Conservation (phyloP, 2,797 vertebrate genomes). For the Galagoides demidoff region DNA sequence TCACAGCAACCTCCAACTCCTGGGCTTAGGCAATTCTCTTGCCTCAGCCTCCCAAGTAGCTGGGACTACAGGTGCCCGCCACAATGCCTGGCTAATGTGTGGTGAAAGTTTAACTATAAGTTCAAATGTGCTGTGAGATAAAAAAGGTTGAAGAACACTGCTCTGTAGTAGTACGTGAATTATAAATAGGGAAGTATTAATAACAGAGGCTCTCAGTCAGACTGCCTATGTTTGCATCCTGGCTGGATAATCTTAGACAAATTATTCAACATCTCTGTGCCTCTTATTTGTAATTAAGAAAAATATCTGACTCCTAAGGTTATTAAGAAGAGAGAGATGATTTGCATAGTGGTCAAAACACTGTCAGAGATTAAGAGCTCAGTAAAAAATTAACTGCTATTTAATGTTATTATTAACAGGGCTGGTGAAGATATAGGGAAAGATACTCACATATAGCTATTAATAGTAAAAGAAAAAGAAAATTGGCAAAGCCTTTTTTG, state of each 20-base stretch:
- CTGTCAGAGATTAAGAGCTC: background rate
- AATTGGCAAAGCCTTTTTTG: conserved; percentile 5
- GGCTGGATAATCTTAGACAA: conserved; percentile 42
- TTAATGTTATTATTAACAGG: conserved; percentile 4
- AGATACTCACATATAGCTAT: background rate
- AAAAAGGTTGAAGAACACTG: too few relatives aligned
- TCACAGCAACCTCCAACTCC: too few relatives aligned
- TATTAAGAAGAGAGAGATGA: conserved; percentile 33
- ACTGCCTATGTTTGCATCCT: background rate
- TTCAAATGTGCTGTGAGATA: too few relatives aligned
- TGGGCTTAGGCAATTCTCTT: too few relatives aligned
- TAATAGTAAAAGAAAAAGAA: background rate
- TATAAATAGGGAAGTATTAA: conserved; percentile 26
- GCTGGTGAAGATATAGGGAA: background rate
- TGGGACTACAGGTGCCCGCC: too few relatives aligned
- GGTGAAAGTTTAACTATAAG: too few relatives aligned
- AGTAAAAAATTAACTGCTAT: conserved; percentile 21
- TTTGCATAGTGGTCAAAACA: background rate
- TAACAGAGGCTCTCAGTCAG: background rate
- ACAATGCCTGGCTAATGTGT: too few relatives aligned
- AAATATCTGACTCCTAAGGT: background rate
- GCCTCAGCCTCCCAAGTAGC: too few relatives aligned
- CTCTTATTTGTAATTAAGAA: conserved; percentile 2
- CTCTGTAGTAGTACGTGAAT: background rate
- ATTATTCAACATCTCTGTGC: conserved; percentile 41